Evolutionary conservation across 2,888 invertebrate species (phyloP), one percentile per base, ranked within the genome.

Genomic region (Coelogynopora nodosa): DNA sequence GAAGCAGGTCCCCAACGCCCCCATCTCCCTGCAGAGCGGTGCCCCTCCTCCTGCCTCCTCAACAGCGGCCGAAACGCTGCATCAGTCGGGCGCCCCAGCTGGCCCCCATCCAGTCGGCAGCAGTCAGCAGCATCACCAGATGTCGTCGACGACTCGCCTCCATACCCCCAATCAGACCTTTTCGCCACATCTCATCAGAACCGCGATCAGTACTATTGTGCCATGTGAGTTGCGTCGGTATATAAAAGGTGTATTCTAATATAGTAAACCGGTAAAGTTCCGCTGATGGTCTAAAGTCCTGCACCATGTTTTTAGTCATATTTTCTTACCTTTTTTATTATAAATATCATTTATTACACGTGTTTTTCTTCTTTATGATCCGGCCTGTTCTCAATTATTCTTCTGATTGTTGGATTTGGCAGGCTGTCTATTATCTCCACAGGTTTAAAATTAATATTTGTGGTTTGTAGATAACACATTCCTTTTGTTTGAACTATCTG

Each of bases 201-300:
- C 74, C 74, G 74, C 74, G 74, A 74, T 74, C 74, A 74, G 74
- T 74, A 74, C 74, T 74, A 10, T 26, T n/a, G 23, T 74, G 74
- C 74, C 74, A 74, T 74, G 74, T 74, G 23, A 74, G 74, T 49
- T n/a, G 49, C 49, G 5, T 49, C 49, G 49, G 10, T 49, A 49
- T 49, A 49, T 18, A 49, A 49, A 49, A 49, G 18, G 49, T 49
- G 18, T 49, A 13, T 49, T 49, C 5, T 49, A 49, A n/a, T n/a
- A n/a, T n/a, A n/a, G n/a, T n/a, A n/a, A n/a, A n/a, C n/a, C n/a
- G n/a, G n/a, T n/a, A n/a, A n/a, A 49, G 49, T 49, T 49, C 49
- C 49, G 18, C 49, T 49, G 18, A 13, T 13, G 49, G 49, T 49
- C 18, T 5, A 49, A 18, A 49, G 5, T 49, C 18, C 49, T 49